Evolutionary conservation across 2,113 vertebrate genomes (phyloP), one percentile per base, ranked within the genome.

Genomic region (Vidua macroura): DNA sequence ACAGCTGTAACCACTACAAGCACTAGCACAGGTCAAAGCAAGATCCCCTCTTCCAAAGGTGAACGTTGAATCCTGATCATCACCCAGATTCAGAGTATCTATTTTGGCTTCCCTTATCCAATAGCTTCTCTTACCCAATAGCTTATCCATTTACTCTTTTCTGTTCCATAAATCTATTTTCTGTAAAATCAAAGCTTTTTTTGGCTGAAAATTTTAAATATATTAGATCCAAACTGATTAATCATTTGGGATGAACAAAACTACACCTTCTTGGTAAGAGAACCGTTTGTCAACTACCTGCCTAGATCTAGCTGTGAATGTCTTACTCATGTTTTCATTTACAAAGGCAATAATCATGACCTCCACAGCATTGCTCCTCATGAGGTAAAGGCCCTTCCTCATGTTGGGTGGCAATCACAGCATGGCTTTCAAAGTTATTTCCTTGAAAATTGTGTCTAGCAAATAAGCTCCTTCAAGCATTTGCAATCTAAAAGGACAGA

Each of bases 231-330:
- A 22, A 86, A 83, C 9, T 15, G 7, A 15, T 60, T 31, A 73
- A n/a, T 60, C 10, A 41, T 55, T 73, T 70, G 10, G 20, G n/a
- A 43, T 46, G 33, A 83, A 41, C 11, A 72, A 68, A 87, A 21
- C 10, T 16, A 37, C 4, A 11, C 27, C 21, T 37, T 83, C 51
- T 83, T 89, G 21, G 23, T 33, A 86, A 88, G 67, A 13, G 13
- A 77, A 39, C 17, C 1, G 1, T 56, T 81, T 66, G 14, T 66
- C 43, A 41, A 24, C 46, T 63, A 62, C 25, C 8, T 74, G 23
- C 56, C n/a, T 56, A 43, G 15, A 58, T 46, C 14, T 81, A 23
- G 4, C 1, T 4, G 1, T 43, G 37, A 74, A 60, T 0, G 0
- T 55, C 37, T 91, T 62, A 51, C 12, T 52, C 1, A 8, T 37